Percentiles rank a stretch among this genome's conserved stretches.
Conservation (phyloP, 2,888 invertebrate species). For the Campoplex capitator region DNA sequence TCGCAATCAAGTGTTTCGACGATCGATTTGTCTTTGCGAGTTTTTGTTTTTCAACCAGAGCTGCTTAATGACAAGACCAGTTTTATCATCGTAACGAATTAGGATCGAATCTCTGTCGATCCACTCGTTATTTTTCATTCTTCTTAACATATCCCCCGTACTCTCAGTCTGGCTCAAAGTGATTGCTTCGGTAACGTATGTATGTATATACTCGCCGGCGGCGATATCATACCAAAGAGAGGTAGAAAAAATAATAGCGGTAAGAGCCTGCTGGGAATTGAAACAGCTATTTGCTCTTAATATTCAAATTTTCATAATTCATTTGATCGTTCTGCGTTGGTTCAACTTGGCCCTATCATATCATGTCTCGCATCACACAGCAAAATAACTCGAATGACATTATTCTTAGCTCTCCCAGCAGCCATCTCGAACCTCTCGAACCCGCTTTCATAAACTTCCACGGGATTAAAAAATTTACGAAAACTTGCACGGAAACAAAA, state of each 20-base stretch:
- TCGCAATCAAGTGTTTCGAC: slow-evolving; percentile 1
- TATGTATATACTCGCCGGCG: not conserved
- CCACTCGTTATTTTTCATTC: not conserved
- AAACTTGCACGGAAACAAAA: not conserved
- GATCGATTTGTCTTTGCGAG: not conserved
- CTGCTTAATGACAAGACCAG: not conserved
- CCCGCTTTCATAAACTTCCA: not conserved
- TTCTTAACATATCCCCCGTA: slow-evolving; percentile 13
- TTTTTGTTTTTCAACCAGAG: not conserved
- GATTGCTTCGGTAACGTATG: slow-evolving; percentile 21
- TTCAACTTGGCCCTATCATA: too few relatives aligned
- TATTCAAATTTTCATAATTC: slow-evolving; percentile 10
- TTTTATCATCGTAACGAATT: not conserved
- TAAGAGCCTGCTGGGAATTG: slow-evolving; percentile 28
- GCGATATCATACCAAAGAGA: slow-evolving; percentile 2
- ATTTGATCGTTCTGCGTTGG: not conserved
- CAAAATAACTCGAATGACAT: not conserved
- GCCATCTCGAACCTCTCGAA: not conserved
- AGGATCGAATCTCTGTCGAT: not conserved
- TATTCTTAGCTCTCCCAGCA: too few relatives aligned
- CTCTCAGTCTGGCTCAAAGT: slow-evolving; percentile 55
- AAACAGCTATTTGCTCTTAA: not conserved
- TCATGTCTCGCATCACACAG: not conserved
- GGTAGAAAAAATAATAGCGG: slow-evolving; percentile 10
- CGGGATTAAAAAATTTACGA: not conserved